Base-by-base conservation (phyloP, 1,140 invertebrate genomes). In the Dreissena polymorpha region DNA sequence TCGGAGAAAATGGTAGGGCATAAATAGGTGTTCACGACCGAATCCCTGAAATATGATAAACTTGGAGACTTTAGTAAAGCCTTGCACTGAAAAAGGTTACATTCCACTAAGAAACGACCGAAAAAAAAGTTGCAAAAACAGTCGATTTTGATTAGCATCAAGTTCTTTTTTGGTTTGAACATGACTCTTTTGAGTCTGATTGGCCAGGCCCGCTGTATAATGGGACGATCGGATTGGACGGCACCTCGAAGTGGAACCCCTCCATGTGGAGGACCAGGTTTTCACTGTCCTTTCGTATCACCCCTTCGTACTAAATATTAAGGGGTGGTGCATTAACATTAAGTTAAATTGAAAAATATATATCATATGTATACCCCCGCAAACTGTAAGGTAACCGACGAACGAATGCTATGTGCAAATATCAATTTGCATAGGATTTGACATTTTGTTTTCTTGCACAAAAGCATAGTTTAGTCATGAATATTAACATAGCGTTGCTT, bases 201-300 rank as follows among this genome's bases (percentile, higher is more conserved):
- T 95, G 95, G 89, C 97, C 98, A 27, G 95, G 95, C 1, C 98
- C 98, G 86, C 95, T 95, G 92, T 98, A 99, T 16, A 83, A 77
- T 25, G 86, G 88, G 7, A 93, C 72, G 16, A 79, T 74, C 10
- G 73, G 81, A n/a, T 76, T 64, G 23, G n/a, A 95, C 87, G 0
- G 96, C 95, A 50, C 95, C 91, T 97, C 96, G 90, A 99, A 99
- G 90, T 99, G 97, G 90, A 99, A 99, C 0, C 99, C 94, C 94
- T 99, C 98, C 96, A 99, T 99, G 90, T 99, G 99, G 93, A 99
- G 99, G 0, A 99, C 98, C 12, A 99, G 88, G 57, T 96, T 96
- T 68, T 91, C 88, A 50, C 83, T 86, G 6, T 86, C 89, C 49
- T 82, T 64, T 12, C 86, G 27, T 21, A 93, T 92, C 2, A 91